Evolutionary conservation across 2,888 invertebrate genomes (phyloP).

Genomic region (Patella depressa): DNA sequence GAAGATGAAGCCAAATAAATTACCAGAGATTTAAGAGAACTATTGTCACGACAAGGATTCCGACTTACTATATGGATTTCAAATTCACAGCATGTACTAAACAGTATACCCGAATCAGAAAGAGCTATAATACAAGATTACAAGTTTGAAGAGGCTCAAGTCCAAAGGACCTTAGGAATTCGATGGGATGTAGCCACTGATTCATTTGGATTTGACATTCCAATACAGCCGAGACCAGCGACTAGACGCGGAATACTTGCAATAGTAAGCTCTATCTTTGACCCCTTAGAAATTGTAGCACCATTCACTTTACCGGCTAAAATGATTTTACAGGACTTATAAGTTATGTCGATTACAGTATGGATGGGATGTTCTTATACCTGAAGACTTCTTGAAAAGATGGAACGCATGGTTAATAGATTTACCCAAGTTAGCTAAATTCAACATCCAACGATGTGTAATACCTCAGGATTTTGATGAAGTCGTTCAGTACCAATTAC

Average conservation of each 20-base stretch:
- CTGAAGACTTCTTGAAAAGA: background rate
- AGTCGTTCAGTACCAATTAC: conserved; percentile 1
- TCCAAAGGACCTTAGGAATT: conserved; percentile 34
- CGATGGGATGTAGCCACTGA: conserved; percentile 29
- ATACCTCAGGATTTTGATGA: background rate
- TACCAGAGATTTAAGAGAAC: too few species aligned
- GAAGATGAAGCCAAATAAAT: conserved; percentile 15
- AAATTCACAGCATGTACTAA: too few species aligned
- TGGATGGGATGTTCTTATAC: conserved; percentile 14
- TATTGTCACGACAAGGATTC: too few species aligned
- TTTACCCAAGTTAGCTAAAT: conserved; percentile 2
- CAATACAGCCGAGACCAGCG: background rate
- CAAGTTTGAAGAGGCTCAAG: conserved; percentile 15
- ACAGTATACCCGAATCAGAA: too few species aligned
- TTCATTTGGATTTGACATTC: conserved; percentile 27
- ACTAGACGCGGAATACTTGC: background rate
- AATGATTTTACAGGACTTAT: conserved; percentile 14
- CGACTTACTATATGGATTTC: too few species aligned
- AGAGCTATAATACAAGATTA: conserved; percentile 18
- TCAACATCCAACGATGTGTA: conserved; percentile 11
- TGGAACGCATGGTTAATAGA: conserved; percentile 19
- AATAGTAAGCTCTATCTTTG: conserved; percentile 6
- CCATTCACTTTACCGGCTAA: conserved; percentile 14
- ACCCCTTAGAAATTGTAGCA: conserved; percentile 17
- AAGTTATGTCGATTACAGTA: too few species aligned